Evolutionary conservation across 2,888 invertebrate genomes (phyloP), one percentile per base, ranked within the genome.

Genomic region (Cephus sareptanus): DNA sequence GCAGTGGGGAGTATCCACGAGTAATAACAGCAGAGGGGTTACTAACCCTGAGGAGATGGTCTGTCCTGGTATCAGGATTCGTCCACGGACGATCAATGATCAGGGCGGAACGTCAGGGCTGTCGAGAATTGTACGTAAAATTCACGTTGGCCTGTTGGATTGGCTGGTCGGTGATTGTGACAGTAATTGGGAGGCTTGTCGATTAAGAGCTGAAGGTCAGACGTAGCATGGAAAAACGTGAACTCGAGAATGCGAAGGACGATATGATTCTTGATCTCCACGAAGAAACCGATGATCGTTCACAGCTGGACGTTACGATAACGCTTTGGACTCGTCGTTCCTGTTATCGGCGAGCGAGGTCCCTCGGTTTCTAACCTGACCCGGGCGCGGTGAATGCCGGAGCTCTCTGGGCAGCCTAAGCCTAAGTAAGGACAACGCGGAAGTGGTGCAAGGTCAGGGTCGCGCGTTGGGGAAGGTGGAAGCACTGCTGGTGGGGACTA

Each of bases 401-500:
- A 23, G 56, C 56, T 56, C 56, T 56, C 56, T 23, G 56, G 56
- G 23, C 56, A 56, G 34, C 56, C 68, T 79, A 82, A 82, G 82
- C 82, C 78, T 79, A 82, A 82, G 87, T 86, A 87, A 90, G 89
- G 90, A 91, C 88, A 88, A 89, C 85, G 86, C 87, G 88, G 89
- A 90, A 89, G 88, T 90, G 90, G 88, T 85, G 90, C 91, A 92
- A 92, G 92, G 92, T 92, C 92, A 92, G 90, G 92, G 92, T 91
- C 89, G 86, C 83, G 83, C 84, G 84, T 84, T 81, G 83, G 85
- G 78, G 81, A 84, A 81, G 81, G 81, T 82, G 69, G 73, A 75
- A 74, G 77, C 73, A 40, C 23, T 30, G 70, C 35, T 35, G 34
- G 77, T 31, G 77, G 79, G 74, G 77, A 76, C 75, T 69, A 74